Percentiles rank a stretch among this genome's conserved stretches.
These are phyloP conservation scores for Diarsia mendica DNA, from an alignment of 2,888 invertebrate species.

Conservation along the genomic window DNA sequence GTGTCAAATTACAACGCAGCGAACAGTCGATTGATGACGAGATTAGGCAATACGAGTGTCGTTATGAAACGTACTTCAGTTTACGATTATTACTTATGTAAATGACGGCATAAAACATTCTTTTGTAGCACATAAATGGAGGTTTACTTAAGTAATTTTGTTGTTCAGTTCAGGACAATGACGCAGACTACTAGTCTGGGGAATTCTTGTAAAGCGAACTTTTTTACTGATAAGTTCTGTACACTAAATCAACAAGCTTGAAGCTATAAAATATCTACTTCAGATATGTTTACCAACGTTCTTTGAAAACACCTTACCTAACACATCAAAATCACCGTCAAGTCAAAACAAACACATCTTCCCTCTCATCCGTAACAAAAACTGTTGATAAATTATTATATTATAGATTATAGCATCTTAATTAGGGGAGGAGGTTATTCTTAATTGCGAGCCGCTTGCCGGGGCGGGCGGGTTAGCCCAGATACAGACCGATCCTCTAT, in stretches of 20 bases:
- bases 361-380: slow-evolving; percentile 15
- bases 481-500: slow-evolving; percentile 90
- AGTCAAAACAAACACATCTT: slow-evolving; percentile 28
- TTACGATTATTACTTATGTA: slow-evolving; percentile 74
- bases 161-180: slow-evolving; percentile 42
- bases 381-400: slow-evolving; percentile 62
- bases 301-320: not conserved
- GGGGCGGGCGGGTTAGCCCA: slow-evolving; percentile 86
- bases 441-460: slow-evolving; percentile 85
- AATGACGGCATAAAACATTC: slow-evolving; percentile 65
- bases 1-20: slow-evolving; percentile 84
- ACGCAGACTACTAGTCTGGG: slow-evolving; percentile 40
- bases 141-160: slow-evolving; percentile 65
- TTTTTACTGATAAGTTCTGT: slow-evolving; percentile 12
- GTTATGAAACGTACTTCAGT: slow-evolving; percentile 72
- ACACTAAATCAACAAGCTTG: slow-evolving; percentile 7
- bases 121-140: slow-evolving; percentile 65
- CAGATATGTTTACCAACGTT: not conserved
- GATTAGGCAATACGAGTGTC: slow-evolving; percentile 78
- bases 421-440: slow-evolving; percentile 81
- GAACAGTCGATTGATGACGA: slow-evolving; percentile 79
- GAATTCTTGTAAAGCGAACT: slow-evolving; percentile 35
- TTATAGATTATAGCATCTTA: slow-evolving; percentile 73
- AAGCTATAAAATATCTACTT: not conserved
- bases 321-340: not conserved